Evolutionary conservation across 1,140 invertebrate species (phyloP).

Genomic region (Drosophila funebris): DNA sequence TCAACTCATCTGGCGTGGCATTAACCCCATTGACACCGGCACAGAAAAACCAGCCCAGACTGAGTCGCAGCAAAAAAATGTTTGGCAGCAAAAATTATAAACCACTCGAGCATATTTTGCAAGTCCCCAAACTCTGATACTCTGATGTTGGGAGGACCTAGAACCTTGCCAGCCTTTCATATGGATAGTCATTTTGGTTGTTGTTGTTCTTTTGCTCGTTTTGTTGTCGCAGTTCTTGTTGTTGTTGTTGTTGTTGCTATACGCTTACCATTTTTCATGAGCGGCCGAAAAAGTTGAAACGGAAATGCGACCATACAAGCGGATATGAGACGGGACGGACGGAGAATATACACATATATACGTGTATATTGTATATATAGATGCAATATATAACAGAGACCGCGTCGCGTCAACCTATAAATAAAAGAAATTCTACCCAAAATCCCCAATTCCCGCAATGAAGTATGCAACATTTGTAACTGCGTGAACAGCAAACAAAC

Average conservation of each 20-base stretch:
- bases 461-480: conserved; percentile 54
- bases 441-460: conserved; percentile 38
- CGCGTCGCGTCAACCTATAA: conserved; percentile 69
- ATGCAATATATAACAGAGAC: conserved; percentile 58
- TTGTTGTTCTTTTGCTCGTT: conserved; percentile 1
- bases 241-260: conserved; percentile 1
- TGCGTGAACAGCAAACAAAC: conserved; percentile 16
- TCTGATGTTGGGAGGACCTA: neutral
- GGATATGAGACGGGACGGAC: conserved; percentile 57
- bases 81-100: conserved; percentile 73
- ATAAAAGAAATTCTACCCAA: conserved; percentile 61
- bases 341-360: too few relatives aligned
- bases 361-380: too few relatives aligned
- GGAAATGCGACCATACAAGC: conserved; percentile 72
- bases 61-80: conserved; percentile 44
- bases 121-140: conserved; percentile 36
- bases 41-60: conserved; percentile 21
- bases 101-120: conserved; percentile 75
- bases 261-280: conserved; percentile 57
- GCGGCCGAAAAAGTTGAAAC: conserved; percentile 62
- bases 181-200: conserved; percentile 22
- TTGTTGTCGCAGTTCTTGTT: neutral
- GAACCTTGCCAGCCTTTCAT: conserved; percentile 3
- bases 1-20: conserved; percentile 62
- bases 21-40: conserved; percentile 57